Conservation (phyloP, 23 tunicate genomes). For the Phallusia fumigata region DNA sequence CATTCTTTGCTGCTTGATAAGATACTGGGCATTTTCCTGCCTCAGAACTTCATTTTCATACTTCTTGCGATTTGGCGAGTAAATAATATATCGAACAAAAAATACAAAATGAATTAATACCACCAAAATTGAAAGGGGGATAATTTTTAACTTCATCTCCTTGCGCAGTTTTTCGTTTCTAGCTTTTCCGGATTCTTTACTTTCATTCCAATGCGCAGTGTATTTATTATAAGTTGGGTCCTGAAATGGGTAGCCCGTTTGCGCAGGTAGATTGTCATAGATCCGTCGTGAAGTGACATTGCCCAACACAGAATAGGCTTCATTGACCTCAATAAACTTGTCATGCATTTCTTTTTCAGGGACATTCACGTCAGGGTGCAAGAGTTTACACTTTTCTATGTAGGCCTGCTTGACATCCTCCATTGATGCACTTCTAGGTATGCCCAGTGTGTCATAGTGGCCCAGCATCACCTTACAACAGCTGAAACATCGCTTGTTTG, state of each 20-base stretch:
- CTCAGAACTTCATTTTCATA: background rate
- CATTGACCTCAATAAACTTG: slow-evolving; percentile 38
- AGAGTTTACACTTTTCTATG: slow-evolving; percentile 34
- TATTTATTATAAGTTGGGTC: background rate
- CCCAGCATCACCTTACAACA: background rate
- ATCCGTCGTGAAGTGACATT: slow-evolving; percentile 19
- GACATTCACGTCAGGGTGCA: slow-evolving; percentile 42
- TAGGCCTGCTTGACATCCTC: slow-evolving; percentile 33
- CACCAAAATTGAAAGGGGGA: background rate
- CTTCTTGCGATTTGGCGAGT: background rate
- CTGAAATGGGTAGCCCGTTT: background rate
- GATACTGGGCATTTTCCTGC: background rate
- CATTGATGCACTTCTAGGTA: slow-evolving; percentile 10
- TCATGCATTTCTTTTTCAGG: slow-evolving; percentile 29
- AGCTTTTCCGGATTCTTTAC: background rate
- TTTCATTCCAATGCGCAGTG: background rate
- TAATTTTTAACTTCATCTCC: background rate
- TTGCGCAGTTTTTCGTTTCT: background rate
- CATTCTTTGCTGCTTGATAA: background rate
- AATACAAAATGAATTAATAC: background rate
- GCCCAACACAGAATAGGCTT: slow-evolving; percentile 42
- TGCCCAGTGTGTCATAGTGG: slow-evolving; percentile 36
- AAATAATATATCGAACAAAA: background rate
- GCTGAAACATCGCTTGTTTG: background rate
- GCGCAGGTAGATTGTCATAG: slow-evolving; percentile 12